Conservation (phyloP, 2,888 invertebrate genomes). For the Ichneumoninae sp. region DNA sequence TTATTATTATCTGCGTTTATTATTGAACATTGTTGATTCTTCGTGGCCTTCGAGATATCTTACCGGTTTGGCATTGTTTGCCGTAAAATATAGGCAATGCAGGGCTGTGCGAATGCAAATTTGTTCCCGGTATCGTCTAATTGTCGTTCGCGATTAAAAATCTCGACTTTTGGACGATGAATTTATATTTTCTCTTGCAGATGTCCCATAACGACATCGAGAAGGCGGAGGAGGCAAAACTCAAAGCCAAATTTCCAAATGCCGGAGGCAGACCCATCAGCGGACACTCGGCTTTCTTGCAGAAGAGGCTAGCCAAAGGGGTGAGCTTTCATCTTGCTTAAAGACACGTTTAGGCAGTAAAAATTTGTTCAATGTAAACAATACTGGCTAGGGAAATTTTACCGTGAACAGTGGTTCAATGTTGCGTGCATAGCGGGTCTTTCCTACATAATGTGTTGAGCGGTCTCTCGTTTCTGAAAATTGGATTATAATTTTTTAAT, state of each 20-base stretch:
- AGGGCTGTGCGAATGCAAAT: not conserved
- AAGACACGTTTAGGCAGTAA: not conserved
- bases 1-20: not conserved
- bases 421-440: not conserved
- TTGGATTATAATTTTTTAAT: too few species aligned
- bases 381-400: not conserved
- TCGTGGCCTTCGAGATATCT: not conserved
- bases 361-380: too few species aligned
- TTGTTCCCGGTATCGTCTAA: not conserved
- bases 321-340: conserved; percentile 85
- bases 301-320: conserved; percentile 97
- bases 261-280: conserved; percentile 88
- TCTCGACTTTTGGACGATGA: not conserved
- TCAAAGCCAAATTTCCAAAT: conserved; percentile 95
- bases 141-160: not conserved
- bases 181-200: conserved; percentile 75
- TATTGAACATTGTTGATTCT: conserved; percentile 2
- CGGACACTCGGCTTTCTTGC: conserved; percentile 96
- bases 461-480: too few species aligned
- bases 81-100: not conserved
- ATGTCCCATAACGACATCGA: conserved; percentile 90
- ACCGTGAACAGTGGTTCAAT: not conserved
- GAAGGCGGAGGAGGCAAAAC: conserved; percentile 95
- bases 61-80: conserved; percentile 11
- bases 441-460: too few species aligned